phyloP scores from a whole-genome alignment of 2,797 vertebrate genomes.

The Megalops cyprinoides region DNA sequence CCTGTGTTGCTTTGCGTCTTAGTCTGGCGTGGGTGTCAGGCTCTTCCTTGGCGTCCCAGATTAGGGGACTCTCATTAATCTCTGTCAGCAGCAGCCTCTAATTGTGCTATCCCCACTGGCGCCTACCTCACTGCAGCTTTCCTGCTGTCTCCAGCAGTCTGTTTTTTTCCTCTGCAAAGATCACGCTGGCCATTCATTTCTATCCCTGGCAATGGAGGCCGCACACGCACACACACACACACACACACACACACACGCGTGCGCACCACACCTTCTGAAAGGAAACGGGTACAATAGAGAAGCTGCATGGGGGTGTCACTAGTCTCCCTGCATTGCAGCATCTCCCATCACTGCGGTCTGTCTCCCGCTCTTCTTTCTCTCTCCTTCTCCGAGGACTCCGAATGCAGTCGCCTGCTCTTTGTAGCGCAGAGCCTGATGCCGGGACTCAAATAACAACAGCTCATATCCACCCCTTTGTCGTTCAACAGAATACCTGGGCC shows the following conservation, averaged over 20 bases:
- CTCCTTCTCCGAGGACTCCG: neutral
- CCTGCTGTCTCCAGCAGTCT: constrained; percentile 27
- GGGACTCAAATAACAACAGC: too few species aligned
- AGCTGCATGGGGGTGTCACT: neutral
- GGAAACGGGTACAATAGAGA: neutral
- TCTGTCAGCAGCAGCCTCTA: constrained; percentile 68
- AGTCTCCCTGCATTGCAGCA: neutral
- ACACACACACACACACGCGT: neutral
- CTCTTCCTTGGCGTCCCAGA: constrained; percentile 65
- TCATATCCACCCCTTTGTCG: too few species aligned
- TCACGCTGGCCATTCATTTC: neutral
- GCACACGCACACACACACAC: neutral
- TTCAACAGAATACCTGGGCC: too few species aligned
- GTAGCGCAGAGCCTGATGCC: neutral
- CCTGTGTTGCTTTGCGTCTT: neutral
- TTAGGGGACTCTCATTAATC: constrained; percentile 69
- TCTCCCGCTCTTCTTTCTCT: neutral
- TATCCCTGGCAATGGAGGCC: neutral
- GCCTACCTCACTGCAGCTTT: constrained; percentile 11
- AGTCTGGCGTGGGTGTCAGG: constrained; percentile 40
- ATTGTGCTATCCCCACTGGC: constrained; percentile 67
- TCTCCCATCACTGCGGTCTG: neutral
- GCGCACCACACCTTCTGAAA: neutral
- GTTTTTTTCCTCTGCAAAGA: neutral
- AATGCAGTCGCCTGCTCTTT: neutral